phyloP scores from a whole-genome alignment of 2,113 vertebrate genomes.

The Hylia prasina region DNA sequence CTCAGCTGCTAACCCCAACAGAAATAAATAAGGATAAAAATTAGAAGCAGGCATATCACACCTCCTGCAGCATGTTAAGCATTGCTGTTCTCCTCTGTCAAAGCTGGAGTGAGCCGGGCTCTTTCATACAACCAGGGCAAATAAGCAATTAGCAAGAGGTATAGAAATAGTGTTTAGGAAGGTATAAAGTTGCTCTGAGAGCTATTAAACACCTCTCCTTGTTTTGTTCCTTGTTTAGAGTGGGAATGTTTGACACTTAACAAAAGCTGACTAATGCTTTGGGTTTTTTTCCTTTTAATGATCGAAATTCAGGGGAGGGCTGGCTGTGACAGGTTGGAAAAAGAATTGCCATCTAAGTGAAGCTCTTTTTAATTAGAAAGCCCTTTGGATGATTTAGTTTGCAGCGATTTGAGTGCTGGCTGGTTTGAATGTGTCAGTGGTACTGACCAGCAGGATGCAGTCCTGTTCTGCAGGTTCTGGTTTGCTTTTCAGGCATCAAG shows the following conservation, averaged over 20 bases:
- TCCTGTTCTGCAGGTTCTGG: not conserved
- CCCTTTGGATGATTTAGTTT: conserved; percentile 34
- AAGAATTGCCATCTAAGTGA: not conserved
- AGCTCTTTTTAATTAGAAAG: not conserved
- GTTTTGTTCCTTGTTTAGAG: not conserved
- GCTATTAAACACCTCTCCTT: conserved; percentile 8
- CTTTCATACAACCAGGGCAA: not conserved
- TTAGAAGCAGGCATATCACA: not conserved
- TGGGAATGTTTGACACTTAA: not conserved
- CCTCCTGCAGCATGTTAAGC: not conserved
- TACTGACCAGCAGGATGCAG: not conserved
- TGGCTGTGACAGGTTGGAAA: not conserved
- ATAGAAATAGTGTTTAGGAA: conserved; percentile 5
- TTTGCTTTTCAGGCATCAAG: not conserved
- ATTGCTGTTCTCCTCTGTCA: not conserved
- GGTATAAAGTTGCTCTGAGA: conserved; percentile 30
- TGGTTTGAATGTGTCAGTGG: not conserved
- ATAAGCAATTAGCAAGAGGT: conserved; percentile 6
- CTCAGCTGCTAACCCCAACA: not conserved
- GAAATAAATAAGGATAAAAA: conserved; percentile 32
- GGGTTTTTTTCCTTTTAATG: not conserved
- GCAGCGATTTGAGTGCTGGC: not conserved
- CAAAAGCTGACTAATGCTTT: conserved; percentile 37
- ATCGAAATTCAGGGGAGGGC: not conserved
- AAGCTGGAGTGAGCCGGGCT: not conserved